Percentiles rank a stretch among this genome's conserved stretches.
Conservation (phyloP, 1,140 invertebrate species). For the Rhopalosiphum maidis region DNA sequence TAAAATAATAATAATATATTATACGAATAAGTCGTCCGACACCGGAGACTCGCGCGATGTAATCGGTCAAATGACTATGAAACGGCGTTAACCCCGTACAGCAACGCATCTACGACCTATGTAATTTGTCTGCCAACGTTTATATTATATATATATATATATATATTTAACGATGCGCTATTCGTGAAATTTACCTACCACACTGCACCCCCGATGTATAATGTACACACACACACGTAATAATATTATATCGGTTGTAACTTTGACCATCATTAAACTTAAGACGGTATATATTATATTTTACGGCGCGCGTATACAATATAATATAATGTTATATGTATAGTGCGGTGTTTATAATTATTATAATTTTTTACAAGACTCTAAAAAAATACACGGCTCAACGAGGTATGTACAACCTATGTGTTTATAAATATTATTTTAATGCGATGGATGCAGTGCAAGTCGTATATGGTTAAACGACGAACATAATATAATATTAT, state of each 20-base stretch:
- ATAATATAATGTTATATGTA: background rate
- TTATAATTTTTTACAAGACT: background rate
- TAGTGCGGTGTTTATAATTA: background rate
- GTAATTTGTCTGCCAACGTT: constrained; percentile 2
- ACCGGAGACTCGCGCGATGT: background rate
- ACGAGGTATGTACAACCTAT: background rate
- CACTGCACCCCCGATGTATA: background rate
- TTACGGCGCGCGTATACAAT: too few species aligned
- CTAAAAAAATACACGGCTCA: background rate
- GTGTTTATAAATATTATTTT: constrained; percentile 15
- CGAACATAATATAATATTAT: background rate
- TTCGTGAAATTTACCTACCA: background rate
- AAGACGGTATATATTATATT: background rate
- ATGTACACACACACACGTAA: background rate
- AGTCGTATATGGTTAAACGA: background rate
- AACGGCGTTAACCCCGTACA: background rate
- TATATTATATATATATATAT: background rate
- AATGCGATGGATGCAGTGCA: background rate
- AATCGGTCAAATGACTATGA: background rate
- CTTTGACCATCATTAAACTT: constrained; percentile 4
- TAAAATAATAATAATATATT: background rate
- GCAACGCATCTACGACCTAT: background rate
- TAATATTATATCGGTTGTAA: background rate
- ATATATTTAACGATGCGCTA: background rate
- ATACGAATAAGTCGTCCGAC: background rate